These are phyloP conservation scores for Cyphomyrus discorhynchus DNA, from an alignment of 2,113 vertebrate genomes.

Conservation along the genomic window DNA sequence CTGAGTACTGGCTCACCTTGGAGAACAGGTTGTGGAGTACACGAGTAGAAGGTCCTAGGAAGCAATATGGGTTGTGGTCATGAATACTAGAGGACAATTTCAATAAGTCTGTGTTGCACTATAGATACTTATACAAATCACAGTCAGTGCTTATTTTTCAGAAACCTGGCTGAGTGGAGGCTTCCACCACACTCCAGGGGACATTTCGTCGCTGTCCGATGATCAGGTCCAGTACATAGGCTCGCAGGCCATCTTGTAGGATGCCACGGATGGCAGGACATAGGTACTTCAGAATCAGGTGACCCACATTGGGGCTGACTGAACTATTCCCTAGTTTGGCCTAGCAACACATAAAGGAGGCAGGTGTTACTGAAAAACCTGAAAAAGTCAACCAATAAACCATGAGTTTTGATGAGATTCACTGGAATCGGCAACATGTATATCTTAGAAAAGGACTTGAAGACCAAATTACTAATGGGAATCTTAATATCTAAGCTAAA, in stretches of 20 bases:
- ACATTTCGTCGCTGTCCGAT: constrained; percentile 84
- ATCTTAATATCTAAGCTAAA: background rate
- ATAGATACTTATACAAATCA: background rate
- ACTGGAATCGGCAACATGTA: background rate
- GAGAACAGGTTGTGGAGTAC: constrained; percentile 77
- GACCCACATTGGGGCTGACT: constrained; percentile 85
- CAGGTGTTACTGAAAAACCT: background rate
- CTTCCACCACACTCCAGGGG: constrained; percentile 91
- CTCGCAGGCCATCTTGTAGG: constrained; percentile 83
- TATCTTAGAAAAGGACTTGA: background rate
- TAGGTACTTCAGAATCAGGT: constrained; percentile 92
- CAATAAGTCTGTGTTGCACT: background rate
- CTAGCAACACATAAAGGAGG: background rate
- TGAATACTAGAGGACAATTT: background rate
- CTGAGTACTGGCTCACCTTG: constrained; percentile 84
- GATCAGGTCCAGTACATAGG: constrained; percentile 86
- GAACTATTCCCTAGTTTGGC: constrained; percentile 18
- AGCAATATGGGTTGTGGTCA: background rate
- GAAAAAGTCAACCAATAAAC: background rate
- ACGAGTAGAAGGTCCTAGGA: constrained; percentile 84
- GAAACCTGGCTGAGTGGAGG: constrained; percentile 85
- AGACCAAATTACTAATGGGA: background rate
- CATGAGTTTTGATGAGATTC: background rate
- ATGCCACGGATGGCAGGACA: constrained; percentile 84
- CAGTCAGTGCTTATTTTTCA: constrained; percentile 28